phyloP scores from a whole-genome alignment of 2,113 vertebrate species.

The Brachypteracias leptosomus region DNA sequence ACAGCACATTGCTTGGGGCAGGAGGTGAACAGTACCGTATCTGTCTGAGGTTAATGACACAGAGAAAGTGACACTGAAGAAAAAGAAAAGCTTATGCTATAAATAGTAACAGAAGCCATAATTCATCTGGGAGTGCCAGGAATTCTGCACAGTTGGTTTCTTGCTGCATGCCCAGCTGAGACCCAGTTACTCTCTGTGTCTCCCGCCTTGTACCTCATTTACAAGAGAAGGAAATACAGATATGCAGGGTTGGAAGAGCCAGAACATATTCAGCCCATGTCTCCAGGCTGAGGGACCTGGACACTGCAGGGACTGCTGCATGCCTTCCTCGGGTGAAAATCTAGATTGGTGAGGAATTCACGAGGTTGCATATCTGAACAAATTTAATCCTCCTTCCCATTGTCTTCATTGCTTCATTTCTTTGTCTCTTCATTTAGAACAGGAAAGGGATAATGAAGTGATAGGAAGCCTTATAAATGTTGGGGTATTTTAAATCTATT shows the following conservation, averaged over 20 bases:
- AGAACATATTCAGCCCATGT: background rate
- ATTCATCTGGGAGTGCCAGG: background rate
- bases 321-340: background rate
- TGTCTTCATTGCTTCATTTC: background rate
- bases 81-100: background rate
- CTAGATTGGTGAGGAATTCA: background rate
- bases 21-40: background rate
- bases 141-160: background rate
- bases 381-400: background rate
- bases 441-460: background rate
- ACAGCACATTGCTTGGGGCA: background rate
- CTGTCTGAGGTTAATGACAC: background rate
- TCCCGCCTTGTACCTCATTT: background rate
- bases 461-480: background rate
- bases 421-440: background rate
- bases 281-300: background rate
- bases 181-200: background rate
- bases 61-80: background rate
- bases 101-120: background rate
- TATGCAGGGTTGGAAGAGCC: background rate
- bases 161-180: background rate
- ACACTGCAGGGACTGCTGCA: background rate
- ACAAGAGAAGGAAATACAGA: background rate
- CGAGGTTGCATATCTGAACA: background rate
- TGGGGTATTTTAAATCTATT: background rate